These are phyloP conservation scores for Diplosoma virens DNA, from an alignment of 23 tunicate species.

Conservation along the genomic window DNA sequence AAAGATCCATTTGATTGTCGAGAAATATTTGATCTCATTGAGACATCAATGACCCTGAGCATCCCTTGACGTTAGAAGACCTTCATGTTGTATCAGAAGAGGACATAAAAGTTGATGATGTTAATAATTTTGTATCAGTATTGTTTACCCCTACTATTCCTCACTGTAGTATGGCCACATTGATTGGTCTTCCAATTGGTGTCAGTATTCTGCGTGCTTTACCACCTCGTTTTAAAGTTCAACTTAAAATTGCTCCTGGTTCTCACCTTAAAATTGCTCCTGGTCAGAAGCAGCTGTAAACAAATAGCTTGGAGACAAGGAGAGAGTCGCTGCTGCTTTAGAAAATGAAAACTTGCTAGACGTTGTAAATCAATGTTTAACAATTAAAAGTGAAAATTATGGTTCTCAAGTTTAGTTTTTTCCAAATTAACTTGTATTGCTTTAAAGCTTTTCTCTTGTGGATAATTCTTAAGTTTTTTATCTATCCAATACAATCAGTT, in stretches of 20 bases:
- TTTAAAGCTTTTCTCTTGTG: too few species aligned
- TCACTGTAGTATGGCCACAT: constrained; percentile 98
- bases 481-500: too few species aligned
- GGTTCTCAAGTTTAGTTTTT: too few species aligned
- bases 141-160: constrained; percentile 98
- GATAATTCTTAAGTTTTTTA: too few species aligned
- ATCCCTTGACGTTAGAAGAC: constrained; percentile 90
- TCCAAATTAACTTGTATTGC: too few species aligned
- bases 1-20: constrained; percentile 78
- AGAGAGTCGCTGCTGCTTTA: constrained; percentile 98
- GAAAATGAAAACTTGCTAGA: constrained; percentile 76
- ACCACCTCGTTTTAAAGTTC: constrained; percentile 88
- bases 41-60: constrained; percentile 97
- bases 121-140: constrained; percentile 52
- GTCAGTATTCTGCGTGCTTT: constrained; percentile 75
- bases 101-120: constrained; percentile 80
- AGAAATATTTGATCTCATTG: constrained; percentile 93
- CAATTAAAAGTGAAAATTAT: constrained; percentile 41
- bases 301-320: constrained; percentile 94
- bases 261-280: too few species aligned
- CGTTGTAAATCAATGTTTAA: constrained; percentile 94
- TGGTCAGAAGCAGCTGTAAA: constrained; percentile 85
- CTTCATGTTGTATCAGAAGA: constrained; percentile 77
- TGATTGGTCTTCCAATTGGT: constrained; percentile 91
- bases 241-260: constrained; percentile 81